Conservation (phyloP, 2,797 vertebrate genomes). For the Eupleurogrammus muticus region DNA sequence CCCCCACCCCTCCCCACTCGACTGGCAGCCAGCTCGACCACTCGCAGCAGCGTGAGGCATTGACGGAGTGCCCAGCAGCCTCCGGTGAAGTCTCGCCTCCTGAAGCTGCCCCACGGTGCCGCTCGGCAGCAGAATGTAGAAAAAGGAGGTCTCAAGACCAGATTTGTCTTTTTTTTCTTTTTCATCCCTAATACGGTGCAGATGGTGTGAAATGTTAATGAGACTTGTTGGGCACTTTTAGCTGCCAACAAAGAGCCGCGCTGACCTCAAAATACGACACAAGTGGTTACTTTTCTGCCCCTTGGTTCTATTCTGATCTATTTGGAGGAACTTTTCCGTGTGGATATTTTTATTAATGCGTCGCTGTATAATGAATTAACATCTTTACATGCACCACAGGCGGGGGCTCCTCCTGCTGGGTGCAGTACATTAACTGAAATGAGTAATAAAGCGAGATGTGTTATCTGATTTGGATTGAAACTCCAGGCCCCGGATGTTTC, state of each 20-base stretch:
- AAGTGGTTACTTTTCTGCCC: neutral
- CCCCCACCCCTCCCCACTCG: slow-evolving; percentile 43
- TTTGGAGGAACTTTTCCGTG: neutral
- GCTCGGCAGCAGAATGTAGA: slow-evolving; percentile 32
- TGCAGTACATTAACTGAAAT: slow-evolving; percentile 11
- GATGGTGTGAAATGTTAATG: slow-evolving; percentile 53
- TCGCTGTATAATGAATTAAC: neutral
- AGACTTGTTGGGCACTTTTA: slow-evolving; percentile 14
- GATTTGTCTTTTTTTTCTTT: slow-evolving; percentile 11
- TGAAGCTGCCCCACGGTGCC: slow-evolving; percentile 9
- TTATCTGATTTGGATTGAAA: slow-evolving; percentile 25
- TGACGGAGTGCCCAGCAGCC: slow-evolving; percentile 53
- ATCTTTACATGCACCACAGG: neutral
- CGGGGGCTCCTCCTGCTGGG: slow-evolving; percentile 7
- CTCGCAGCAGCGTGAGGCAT: slow-evolving; percentile 43
- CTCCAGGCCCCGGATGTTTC: slow-evolving; percentile 19
- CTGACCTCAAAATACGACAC: slow-evolving; percentile 27
- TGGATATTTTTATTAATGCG: neutral
- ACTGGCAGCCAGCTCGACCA: slow-evolving; percentile 64
- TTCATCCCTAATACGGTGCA: slow-evolving; percentile 32
- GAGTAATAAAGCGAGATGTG: slow-evolving; percentile 13
- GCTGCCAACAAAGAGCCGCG: neutral
- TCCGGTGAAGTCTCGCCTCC: slow-evolving; percentile 39
- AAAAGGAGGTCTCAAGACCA: slow-evolving; percentile 21
- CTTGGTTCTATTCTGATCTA: neutral